Conservation (phyloP, 2,113 vertebrate species). For the Pungitius pungitius region DNA sequence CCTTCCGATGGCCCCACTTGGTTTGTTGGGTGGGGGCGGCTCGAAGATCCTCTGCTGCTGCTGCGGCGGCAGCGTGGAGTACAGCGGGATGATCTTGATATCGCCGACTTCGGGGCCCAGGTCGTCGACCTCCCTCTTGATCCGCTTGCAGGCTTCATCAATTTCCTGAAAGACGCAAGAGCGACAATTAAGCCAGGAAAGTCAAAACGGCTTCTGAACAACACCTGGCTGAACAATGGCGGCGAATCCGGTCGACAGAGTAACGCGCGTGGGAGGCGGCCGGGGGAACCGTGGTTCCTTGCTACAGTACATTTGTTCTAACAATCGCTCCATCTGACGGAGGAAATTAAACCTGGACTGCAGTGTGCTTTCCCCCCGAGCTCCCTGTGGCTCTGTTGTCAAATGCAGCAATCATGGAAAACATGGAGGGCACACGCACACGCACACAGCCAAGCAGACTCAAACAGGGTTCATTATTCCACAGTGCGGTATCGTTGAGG, state of each 20-base stretch:
- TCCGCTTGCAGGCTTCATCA: conserved; percentile 97
- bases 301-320: conserved; percentile 77
- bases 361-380: conserved; percentile 71
- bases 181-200: conserved; percentile 40
- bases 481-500: conserved; percentile 72
- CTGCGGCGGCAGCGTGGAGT: conserved; percentile 95
- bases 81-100: conserved; percentile 97
- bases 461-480: conserved; percentile 79
- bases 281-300: conserved; percentile 60
- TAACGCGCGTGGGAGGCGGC: conserved; percentile 3
- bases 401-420: conserved; percentile 77
- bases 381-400: conserved; percentile 79
- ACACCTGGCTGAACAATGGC: conserved; percentile 64
- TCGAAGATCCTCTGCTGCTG: conserved; percentile 98
- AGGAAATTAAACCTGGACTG: conserved; percentile 81
- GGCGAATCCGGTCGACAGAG: conserved; percentile 17
- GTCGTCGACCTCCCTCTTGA: conserved; percentile 96
- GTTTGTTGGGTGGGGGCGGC: conserved; percentile 93
- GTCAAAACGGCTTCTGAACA: conserved; percentile 38
- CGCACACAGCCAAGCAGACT: conserved; percentile 53
- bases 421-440: conserved; percentile 48
- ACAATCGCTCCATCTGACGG: conserved; percentile 76
- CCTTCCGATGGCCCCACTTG: conserved; percentile 92
- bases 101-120: conserved; percentile 95
- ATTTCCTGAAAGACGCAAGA: conserved; percentile 87